Percentiles rank a stretch among this genome's conserved stretches.
phyloP scores from a whole-genome alignment of 2,113 vertebrate species.

The Eretmochelys imbricata region DNA sequence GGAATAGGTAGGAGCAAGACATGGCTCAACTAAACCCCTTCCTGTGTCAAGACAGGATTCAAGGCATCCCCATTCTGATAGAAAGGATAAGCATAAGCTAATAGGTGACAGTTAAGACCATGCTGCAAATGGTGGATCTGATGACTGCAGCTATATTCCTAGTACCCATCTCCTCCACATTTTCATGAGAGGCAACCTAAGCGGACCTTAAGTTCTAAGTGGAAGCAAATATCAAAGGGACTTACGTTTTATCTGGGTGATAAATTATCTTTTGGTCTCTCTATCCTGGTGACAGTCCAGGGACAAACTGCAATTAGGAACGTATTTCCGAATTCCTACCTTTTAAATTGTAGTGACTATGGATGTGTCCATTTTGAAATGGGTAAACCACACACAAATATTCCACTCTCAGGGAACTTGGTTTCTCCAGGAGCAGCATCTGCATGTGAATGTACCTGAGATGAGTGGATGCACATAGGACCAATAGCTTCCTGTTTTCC shows the following conservation, averaged over 20 bases:
- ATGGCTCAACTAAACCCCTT: neutral
- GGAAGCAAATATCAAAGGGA: conserved; percentile 7
- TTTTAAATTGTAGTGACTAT: neutral
- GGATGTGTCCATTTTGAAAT: neutral
- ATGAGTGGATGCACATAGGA: neutral
- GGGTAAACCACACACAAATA: neutral
- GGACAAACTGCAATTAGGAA: neutral
- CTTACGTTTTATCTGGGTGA: neutral
- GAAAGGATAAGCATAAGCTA: neutral
- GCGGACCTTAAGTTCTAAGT: conserved; percentile 1
- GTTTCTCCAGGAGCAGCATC: neutral
- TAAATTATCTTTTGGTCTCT: neutral
- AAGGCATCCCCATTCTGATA: neutral
- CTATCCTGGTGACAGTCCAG: neutral
- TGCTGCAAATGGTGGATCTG: neutral
- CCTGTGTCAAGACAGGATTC: neutral
- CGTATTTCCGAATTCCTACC: neutral
- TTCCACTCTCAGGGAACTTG: neutral
- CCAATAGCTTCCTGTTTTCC: neutral
- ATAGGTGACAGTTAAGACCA: neutral
- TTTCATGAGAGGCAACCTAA: neutral
- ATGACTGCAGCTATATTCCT: neutral
- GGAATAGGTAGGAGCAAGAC: neutral
- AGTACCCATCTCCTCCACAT: neutral
- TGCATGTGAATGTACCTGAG: neutral